These are phyloP conservation scores for Branchipolynoe longqiensis DNA, from an alignment of 2,888 invertebrate genomes.

Conservation along the genomic window DNA sequence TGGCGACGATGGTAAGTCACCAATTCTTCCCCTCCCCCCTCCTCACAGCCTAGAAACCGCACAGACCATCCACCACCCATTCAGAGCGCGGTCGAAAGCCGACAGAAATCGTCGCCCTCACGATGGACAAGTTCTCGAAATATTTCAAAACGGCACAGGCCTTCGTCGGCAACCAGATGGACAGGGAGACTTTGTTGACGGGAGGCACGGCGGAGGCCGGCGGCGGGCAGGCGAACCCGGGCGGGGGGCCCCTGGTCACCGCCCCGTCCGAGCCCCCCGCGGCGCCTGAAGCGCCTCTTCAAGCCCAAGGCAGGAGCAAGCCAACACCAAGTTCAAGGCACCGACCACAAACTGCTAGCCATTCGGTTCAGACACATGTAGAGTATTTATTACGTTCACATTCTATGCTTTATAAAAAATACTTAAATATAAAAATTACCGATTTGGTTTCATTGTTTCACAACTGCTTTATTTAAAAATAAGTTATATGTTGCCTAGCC, in stretches of 20 bases:
- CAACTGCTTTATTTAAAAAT: too few species aligned
- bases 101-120: not conserved
- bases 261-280: not conserved
- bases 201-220: not conserved
- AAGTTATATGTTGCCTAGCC: too few species aligned
- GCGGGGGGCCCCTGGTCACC: not conserved
- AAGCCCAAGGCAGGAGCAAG: not conserved
- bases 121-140: constrained; percentile 48
- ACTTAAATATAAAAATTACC: too few species aligned
- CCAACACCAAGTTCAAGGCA: constrained; percentile 14
- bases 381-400: constrained; percentile 43
- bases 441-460: too few species aligned
- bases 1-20: constrained; percentile 48
- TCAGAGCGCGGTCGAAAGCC: not conserved
- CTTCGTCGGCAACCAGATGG: constrained; percentile 24
- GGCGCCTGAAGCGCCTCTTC: too few species aligned
- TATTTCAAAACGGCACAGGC: constrained; percentile 51
- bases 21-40: not conserved
- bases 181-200: not conserved
- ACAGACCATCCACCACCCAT: not conserved
- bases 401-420: too few species aligned
- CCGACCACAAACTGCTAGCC: constrained; percentile 14
- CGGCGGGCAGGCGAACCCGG: not conserved
- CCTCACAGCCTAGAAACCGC: not conserved
- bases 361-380: constrained; percentile 47